These are phyloP conservation scores for Hypomecis punctinalis DNA, from an alignment of 2,888 invertebrate genomes.

Conservation along the genomic window DNA sequence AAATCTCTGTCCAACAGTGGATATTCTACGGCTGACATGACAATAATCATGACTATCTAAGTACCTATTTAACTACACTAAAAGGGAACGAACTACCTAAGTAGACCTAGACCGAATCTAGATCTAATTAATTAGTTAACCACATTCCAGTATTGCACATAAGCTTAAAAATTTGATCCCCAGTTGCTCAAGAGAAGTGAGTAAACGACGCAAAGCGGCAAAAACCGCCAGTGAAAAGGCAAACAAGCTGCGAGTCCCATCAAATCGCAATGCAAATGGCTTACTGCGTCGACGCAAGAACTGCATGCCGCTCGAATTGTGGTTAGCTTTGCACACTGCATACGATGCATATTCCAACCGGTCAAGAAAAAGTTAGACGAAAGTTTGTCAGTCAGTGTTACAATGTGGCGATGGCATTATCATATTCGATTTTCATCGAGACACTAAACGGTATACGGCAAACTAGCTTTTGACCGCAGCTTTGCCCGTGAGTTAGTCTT, in stretches of 20 bases:
- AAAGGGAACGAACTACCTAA: no score
- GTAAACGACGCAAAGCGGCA: slow-evolving; percentile 24
- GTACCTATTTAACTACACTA: no score
- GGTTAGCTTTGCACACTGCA: slow-evolving; percentile 47
- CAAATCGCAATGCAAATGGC: slow-evolving; percentile 44
- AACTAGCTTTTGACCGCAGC: no score
- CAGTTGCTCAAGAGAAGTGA: slow-evolving; percentile 24
- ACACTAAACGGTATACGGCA: no score
- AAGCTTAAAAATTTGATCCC: background rate
- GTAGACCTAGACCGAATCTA: no score
- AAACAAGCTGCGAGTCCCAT: slow-evolving; percentile 31
- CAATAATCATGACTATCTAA: no score
- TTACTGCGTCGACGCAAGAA: slow-evolving; percentile 47
- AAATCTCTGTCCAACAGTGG: no score
- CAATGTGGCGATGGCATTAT: background rate
- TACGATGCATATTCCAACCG: slow-evolving; percentile 70
- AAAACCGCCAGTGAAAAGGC: slow-evolving; percentile 27
- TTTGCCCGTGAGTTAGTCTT: no score
- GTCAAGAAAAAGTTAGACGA: slow-evolving; percentile 1
- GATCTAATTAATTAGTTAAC: no score
- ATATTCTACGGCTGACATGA: no score
- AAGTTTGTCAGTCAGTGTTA: slow-evolving; percentile 8
- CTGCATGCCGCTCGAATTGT: slow-evolving; percentile 45
- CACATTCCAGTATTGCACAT: no score
- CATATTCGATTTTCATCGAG: no score